Evolutionary conservation across 1,140 invertebrate species (phyloP).

Genomic region (Papilio polyxenes): DNA sequence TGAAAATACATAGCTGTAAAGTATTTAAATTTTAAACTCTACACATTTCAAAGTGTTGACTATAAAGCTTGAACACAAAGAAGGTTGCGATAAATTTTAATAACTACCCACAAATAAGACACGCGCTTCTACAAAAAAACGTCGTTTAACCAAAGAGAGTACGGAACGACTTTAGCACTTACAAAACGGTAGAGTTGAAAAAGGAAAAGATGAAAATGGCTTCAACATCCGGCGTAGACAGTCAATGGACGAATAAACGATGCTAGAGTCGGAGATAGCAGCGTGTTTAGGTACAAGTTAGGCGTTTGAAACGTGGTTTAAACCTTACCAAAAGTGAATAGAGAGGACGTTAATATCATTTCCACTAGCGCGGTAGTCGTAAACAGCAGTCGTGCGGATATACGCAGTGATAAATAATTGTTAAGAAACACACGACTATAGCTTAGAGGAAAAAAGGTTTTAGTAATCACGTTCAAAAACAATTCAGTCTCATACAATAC

Average conservation of each 20-base stretch:
- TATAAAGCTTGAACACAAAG: neutral
- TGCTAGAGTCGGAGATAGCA: slow-evolving; percentile 1
- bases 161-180: slow-evolving; percentile 9
- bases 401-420: neutral
- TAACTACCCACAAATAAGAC: neutral
- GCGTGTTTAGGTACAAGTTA: slow-evolving; percentile 1
- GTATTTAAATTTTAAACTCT: too few relatives aligned
- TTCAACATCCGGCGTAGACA: slow-evolving; percentile 36
- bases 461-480: too few relatives aligned
- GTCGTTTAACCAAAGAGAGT: neutral
- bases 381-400: neutral
- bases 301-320: neutral
- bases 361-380: neutral
- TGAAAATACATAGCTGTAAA: too few relatives aligned
- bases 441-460: too few relatives aligned
- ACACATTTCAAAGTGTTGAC: neutral
- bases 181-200: neutral
- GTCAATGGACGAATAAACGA: slow-evolving; percentile 34
- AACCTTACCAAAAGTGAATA: neutral
- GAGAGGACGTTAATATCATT: neutral
- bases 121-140: neutral
- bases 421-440: too few relatives aligned
- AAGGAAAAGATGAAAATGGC: slow-evolving; percentile 8
- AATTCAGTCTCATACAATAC: too few relatives aligned
- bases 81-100: neutral